Evolutionary conservation across 2,797 vertebrate genomes (phyloP).

Genomic region (Parauchenoglanis punctatus): DNA sequence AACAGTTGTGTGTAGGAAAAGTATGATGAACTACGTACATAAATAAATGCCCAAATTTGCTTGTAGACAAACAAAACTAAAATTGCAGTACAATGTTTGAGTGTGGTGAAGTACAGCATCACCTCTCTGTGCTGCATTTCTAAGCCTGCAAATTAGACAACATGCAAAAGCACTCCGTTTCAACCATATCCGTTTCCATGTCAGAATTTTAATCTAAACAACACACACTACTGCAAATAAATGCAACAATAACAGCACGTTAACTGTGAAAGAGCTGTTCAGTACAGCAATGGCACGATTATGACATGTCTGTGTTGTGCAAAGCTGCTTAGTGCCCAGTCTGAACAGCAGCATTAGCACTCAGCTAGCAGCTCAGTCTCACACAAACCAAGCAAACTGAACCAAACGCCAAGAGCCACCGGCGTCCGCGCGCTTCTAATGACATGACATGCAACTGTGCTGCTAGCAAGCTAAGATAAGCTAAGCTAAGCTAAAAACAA

Average conservation of each 20-base stretch:
- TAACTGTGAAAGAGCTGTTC: background rate
- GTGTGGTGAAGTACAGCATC: background rate
- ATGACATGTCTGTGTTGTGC: background rate
- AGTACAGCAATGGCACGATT: background rate
- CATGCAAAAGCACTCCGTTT: background rate
- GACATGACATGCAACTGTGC: conserved; percentile 11
- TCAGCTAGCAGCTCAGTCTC: conserved; percentile 33
- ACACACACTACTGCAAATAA: background rate
- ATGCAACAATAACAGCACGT: background rate
- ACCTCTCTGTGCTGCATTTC: background rate
- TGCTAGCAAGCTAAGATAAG: conserved; percentile 30
- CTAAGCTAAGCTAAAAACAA: background rate
- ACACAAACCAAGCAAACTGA: background rate
- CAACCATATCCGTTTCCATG: background rate
- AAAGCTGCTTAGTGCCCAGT: background rate
- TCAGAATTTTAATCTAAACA: background rate
- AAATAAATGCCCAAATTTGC: background rate
- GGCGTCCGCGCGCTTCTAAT: background rate
- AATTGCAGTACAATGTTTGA: background rate
- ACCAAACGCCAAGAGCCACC: background rate
- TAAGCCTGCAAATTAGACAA: background rate
- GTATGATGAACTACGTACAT: background rate
- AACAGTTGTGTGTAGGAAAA: background rate
- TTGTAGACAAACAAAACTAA: background rate
- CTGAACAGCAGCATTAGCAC: conserved; percentile 25